phyloP scores from a whole-genome alignment of 2,113 vertebrate species.

The Accipiter cooperii region DNA sequence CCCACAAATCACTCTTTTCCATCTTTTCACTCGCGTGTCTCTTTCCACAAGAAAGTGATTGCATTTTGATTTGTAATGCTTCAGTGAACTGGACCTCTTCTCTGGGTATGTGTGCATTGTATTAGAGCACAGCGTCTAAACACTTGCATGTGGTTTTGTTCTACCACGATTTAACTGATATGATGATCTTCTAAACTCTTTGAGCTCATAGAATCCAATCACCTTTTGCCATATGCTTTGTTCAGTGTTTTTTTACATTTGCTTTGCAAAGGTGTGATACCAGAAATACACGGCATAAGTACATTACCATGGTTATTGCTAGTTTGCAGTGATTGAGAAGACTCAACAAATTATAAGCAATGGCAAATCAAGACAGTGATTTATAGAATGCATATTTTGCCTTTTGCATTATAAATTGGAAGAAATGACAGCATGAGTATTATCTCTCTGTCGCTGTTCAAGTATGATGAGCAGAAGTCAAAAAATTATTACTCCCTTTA shows the following conservation, averaged over 20 bases:
- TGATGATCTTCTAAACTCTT: neutral
- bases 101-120: neutral
- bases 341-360: neutral
- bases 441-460: neutral
- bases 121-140: neutral
- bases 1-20: too few species aligned
- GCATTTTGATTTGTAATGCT: constrained; percentile 38
- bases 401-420: neutral
- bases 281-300: neutral
- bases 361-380: neutral
- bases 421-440: neutral
- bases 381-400: neutral
- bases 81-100: neutral
- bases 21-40: too few species aligned
- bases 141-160: neutral
- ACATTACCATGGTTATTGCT: neutral
- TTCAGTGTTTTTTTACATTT: neutral
- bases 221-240: neutral
- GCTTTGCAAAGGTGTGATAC: neutral
- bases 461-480: neutral
- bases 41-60: constrained; percentile 14
- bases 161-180: neutral
- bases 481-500: neutral
- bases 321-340: neutral
- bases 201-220: neutral